Percentiles rank a stretch among this genome's conserved stretches.
Conservation (phyloP, 2,113 vertebrate genomes). For the Halcyon senegalensis region DNA sequence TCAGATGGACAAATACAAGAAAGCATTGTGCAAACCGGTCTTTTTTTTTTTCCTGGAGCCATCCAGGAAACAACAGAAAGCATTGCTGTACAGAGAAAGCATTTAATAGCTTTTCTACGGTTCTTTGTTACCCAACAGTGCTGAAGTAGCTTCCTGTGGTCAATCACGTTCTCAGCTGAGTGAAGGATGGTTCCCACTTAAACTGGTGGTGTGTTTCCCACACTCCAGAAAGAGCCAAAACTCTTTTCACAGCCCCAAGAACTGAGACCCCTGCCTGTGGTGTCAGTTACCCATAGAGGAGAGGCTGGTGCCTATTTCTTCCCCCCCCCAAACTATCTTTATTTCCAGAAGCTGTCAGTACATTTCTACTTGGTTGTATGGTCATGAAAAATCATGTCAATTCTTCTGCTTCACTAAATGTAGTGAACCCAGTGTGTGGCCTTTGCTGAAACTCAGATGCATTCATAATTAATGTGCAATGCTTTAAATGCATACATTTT, state of each 20-base stretch:
- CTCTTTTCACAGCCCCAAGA: accelerated
- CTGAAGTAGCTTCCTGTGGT: background rate
- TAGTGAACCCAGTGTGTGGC: background rate
- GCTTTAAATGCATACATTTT: background rate
- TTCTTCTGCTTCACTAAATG: background rate
- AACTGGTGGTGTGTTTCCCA: background rate
- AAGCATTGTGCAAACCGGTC: accelerated
- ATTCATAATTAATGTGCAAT: background rate
- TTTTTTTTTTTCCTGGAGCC: background rate
- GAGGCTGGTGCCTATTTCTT: background rate
- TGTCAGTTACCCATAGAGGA: background rate
- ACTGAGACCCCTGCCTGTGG: background rate
- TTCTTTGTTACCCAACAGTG: background rate
- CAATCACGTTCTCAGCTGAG: background rate
- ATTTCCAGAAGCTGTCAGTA: background rate
- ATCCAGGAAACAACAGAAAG: background rate
- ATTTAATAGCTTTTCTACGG: background rate
- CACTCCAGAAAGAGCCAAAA: background rate
- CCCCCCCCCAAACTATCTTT: background rate
- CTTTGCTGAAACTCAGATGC: background rate
- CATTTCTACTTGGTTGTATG: background rate
- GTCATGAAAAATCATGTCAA: background rate
- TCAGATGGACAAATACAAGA: background rate
- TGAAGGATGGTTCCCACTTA: background rate
- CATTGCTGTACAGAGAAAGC: background rate